Percentiles rank a stretch among this genome's conserved stretches.
phyloP scores from a whole-genome alignment of 2,797 vertebrate genomes.

The Microchirus variegatus region DNA sequence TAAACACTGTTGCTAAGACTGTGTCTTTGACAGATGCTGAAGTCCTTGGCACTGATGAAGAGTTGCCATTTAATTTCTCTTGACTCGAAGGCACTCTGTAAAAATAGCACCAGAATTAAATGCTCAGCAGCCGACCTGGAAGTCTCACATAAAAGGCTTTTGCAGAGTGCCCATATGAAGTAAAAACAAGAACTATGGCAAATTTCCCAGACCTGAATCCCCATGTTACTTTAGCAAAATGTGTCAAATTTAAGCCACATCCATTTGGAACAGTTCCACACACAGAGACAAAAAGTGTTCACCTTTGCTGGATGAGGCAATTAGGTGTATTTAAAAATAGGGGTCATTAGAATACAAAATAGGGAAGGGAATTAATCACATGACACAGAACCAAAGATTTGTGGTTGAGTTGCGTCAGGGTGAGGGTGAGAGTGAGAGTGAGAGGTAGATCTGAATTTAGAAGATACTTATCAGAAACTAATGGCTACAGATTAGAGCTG shows the following conservation, averaged over 20 bases:
- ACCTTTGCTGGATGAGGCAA: slow-evolving; percentile 15
- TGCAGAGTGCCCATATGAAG: background rate
- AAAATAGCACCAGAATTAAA: too few relatives aligned
- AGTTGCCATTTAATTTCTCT: too few relatives aligned
- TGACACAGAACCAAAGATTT: slow-evolving; percentile 18
- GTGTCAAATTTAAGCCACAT: background rate
- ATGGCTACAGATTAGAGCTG: slow-evolving; percentile 15
- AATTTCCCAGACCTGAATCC: slow-evolving; percentile 10
- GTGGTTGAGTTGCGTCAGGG: background rate
- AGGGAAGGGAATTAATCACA: slow-evolving; percentile 1
- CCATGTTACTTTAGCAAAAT: background rate
- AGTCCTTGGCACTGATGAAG: too few relatives aligned
- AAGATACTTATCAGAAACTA: slow-evolving; percentile 30
- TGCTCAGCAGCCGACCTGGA: too few relatives aligned
- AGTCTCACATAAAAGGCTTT: too few relatives aligned
- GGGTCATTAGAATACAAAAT: background rate
- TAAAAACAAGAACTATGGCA: background rate
- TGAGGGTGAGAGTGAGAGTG: slow-evolving; percentile 12
- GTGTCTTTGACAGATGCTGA: too few relatives aligned
- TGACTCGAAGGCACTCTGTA: too few relatives aligned
- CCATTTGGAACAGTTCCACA: background rate
- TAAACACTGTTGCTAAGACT: too few relatives aligned
- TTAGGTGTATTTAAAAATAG: slow-evolving; percentile 21
- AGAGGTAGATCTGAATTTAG: slow-evolving; percentile 23
- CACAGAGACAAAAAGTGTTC: slow-evolving; percentile 6